Evolutionary conservation across 1,140 invertebrate genomes (phyloP).

Genomic region (Mizuhopecten yessoensis): DNA sequence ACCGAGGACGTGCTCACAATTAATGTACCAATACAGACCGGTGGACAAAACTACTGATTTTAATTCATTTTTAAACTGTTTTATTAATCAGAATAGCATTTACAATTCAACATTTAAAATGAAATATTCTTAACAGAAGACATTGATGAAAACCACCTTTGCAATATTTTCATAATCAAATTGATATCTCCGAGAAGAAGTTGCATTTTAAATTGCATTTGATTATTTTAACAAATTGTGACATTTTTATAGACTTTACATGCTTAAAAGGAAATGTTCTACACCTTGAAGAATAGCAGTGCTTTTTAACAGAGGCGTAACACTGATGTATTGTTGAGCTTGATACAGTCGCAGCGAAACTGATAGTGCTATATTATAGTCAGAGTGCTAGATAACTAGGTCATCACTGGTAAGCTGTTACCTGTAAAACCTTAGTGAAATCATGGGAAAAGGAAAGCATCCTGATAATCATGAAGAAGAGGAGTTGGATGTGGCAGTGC

Average conservation of each 20-base stretch:
- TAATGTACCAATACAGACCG: neutral
- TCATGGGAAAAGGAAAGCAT: conserved; percentile 56
- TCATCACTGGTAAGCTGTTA: too few relatives aligned
- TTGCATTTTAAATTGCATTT: neutral
- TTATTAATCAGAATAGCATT: neutral
- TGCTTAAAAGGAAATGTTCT: too few relatives aligned
- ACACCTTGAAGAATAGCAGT: too few relatives aligned
- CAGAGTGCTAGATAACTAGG: too few relatives aligned
- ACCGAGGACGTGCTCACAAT: neutral
- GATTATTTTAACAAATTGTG: neutral
- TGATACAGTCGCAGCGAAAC: neutral
- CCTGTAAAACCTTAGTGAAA: neutral
- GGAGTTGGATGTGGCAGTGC: conserved; percentile 62
- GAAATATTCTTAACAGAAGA: neutral
- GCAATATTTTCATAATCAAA: conserved; percentile 7
- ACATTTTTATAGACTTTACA: too few relatives aligned
- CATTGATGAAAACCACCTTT: neutral
- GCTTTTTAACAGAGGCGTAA: too few relatives aligned
- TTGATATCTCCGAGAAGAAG: neutral
- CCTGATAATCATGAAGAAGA: neutral
- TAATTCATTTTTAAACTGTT: neutral
- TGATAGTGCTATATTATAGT: neutral
- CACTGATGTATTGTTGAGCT: too few relatives aligned
- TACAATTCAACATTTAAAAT: neutral
- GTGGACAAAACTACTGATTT: neutral